Conservation (phyloP, 2,113 vertebrate species). For the Callionymus lyra region DNA sequence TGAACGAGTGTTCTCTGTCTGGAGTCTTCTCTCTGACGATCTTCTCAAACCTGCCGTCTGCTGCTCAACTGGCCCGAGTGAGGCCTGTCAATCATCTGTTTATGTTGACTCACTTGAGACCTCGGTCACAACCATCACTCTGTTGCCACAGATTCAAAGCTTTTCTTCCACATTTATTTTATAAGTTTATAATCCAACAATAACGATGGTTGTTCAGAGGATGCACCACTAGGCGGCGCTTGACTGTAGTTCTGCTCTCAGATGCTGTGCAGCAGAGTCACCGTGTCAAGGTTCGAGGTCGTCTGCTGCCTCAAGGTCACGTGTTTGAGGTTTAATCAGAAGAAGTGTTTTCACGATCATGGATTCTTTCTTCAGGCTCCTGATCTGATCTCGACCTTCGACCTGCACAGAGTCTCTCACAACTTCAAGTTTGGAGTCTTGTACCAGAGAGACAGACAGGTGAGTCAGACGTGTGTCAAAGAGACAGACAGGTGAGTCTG, state of each 20-base stretch:
- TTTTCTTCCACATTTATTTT: too few relatives aligned
- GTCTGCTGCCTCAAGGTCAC: slow-evolving; percentile 82
- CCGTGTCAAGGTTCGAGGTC: slow-evolving; percentile 74
- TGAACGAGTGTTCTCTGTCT: slow-evolving; percentile 76
- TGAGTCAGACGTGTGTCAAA: too few relatives aligned
- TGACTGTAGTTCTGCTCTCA: slow-evolving; percentile 23
- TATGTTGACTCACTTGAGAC: too few relatives aligned
- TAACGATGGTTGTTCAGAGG: too few relatives aligned
- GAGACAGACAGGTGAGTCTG: too few relatives aligned
- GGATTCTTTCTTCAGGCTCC: slow-evolving; percentile 52
- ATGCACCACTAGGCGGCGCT: too few relatives aligned
- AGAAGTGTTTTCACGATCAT: background rate
- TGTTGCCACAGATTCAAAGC: too few relatives aligned
- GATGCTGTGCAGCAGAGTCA: slow-evolving; percentile 78
- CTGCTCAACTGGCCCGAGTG: slow-evolving; percentile 80
- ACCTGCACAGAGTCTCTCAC: slow-evolving; percentile 68
- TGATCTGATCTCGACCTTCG: slow-evolving; percentile 65
- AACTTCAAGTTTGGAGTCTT: slow-evolving; percentile 74
- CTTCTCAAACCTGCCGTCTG: slow-evolving; percentile 74
- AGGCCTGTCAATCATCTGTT: too few relatives aligned
- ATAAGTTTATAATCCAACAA: too few relatives aligned
- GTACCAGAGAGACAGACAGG: slow-evolving; percentile 67
- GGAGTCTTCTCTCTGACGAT: slow-evolving; percentile 71
- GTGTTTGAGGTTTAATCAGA: background rate
- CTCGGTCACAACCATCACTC: too few relatives aligned